Percentiles rank a stretch among this genome's conserved stretches.
Evolutionary conservation across 2,888 invertebrate genomes (phyloP).

Genomic region (Anorthoa munda): DNA sequence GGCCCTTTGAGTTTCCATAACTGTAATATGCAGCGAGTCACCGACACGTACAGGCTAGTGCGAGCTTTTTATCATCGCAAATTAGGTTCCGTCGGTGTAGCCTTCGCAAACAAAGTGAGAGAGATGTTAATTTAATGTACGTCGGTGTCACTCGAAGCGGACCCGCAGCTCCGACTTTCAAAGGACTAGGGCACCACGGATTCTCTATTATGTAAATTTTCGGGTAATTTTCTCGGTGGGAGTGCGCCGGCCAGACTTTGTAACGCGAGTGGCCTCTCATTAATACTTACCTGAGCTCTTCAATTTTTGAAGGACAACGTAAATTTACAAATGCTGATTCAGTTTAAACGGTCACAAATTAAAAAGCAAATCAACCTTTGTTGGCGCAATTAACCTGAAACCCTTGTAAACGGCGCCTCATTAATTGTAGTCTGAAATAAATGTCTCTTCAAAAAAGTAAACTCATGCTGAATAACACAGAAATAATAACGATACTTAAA

Average conservation of each 20-base stretch:
- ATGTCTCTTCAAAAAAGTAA: constrained; percentile 15
- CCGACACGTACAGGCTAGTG: constrained; percentile 61
- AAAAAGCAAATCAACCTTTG: constrained; percentile 38
- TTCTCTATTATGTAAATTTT: constrained; percentile 91
- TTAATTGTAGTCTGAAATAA: constrained; percentile 29
- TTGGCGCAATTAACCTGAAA: constrained; percentile 39
- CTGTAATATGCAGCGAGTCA: constrained; percentile 46
- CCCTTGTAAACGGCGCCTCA: constrained; percentile 24
- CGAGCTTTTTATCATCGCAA: constrained; percentile 79
- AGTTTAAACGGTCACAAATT: constrained; percentile 54
- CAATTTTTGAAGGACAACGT: constrained; percentile 76
- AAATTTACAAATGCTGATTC: constrained; percentile 66
- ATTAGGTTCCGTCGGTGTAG: constrained; percentile 81
- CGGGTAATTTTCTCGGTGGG: constrained; percentile 88
- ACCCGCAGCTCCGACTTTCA: constrained; percentile 84
- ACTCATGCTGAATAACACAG: constrained; percentile 17
- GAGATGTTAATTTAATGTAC: constrained; percentile 90
- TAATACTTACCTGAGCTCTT: constrained; percentile 84
- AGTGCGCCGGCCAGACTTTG: constrained; percentile 86
- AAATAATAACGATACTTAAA: constrained; percentile 59
- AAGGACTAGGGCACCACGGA: constrained; percentile 89
- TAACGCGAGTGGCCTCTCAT: constrained; percentile 85
- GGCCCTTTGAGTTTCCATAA: constrained; percentile 55
- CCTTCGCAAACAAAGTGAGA: constrained; percentile 86
- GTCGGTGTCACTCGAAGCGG: constrained; percentile 86